These are phyloP conservation scores for Mobula birostris DNA, from an alignment of 2,113 vertebrate species.

Conservation along the genomic window DNA sequence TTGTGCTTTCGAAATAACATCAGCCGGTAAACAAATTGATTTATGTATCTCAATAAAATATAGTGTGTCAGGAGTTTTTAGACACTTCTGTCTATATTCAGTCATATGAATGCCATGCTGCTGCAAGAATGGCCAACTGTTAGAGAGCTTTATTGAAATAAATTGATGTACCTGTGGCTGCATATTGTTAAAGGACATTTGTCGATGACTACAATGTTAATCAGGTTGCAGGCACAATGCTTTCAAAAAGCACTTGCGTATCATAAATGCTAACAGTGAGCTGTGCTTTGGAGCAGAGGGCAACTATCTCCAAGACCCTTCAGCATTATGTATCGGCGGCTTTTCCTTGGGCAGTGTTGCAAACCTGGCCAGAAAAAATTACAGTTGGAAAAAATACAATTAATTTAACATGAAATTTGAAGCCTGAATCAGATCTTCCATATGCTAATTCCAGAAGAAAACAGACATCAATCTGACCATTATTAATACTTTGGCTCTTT, in stretches of 20 bases:
- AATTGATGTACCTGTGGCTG: constrained; percentile 27
- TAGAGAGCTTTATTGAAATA: constrained; percentile 28
- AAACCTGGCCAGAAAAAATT: not conserved
- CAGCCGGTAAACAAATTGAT: constrained; percentile 30
- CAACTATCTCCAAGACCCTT: not conserved
- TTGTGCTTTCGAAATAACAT: constrained; percentile 24
- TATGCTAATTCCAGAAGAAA: not conserved
- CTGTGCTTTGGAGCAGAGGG: not conserved
- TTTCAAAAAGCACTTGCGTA: not conserved
- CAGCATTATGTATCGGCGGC: too few relatives aligned
- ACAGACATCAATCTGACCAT: not conserved
- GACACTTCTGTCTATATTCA: constrained; percentile 35
- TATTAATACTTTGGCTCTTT: not conserved
- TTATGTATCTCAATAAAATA: constrained; percentile 25
- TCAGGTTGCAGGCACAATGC: constrained; percentile 10
- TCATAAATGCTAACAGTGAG: not conserved
- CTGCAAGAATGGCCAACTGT: not conserved
- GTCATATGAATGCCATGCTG: not conserved
- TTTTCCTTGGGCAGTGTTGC: not conserved
- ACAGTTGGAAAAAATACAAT: not conserved
- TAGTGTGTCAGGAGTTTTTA: constrained; percentile 22
- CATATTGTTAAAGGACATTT: constrained; percentile 17
- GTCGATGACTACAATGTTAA: not conserved
- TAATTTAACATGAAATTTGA: not conserved
- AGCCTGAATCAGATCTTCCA: not conserved